These are phyloP conservation scores for Ailurus styani DNA, from an alignment of 2,113 vertebrate species.

Conservation along the genomic window DNA sequence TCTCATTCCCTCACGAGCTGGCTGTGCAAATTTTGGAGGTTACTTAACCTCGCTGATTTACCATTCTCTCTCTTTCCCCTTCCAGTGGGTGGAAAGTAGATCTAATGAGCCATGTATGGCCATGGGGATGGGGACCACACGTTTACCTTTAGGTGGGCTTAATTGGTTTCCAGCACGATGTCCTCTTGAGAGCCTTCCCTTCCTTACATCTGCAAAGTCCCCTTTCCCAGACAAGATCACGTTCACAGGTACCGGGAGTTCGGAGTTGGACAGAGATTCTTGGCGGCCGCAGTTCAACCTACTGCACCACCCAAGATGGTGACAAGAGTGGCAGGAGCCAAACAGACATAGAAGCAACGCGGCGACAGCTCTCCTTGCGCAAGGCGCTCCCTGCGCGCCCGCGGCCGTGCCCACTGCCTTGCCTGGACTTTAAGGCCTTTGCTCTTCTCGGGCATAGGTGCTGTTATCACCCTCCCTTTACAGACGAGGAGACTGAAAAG, in stretches of 20 bases:
- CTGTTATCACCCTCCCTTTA: background rate
- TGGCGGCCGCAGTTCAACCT: too few species aligned
- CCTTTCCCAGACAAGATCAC: background rate
- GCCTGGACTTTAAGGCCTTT: background rate
- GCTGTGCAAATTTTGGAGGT: background rate
- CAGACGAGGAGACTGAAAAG: background rate
- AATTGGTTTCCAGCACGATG: background rate
- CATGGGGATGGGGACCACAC: background rate
- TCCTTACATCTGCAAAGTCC: background rate
- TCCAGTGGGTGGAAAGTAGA: background rate
- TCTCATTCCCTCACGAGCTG: background rate
- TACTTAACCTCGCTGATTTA: background rate
- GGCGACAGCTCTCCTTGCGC: accelerated
- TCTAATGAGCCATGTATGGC: too few species aligned
- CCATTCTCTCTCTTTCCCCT: background rate
- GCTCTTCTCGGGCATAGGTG: accelerated
- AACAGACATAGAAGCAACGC: accelerated
- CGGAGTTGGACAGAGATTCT: background rate
- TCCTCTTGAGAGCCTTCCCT: background rate
- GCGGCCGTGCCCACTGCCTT: background rate
- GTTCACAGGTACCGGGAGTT: background rate
- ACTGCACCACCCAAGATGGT: accelerated
- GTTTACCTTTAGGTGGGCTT: background rate
- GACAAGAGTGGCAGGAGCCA: accelerated
- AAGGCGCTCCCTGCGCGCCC: accelerated